A percentile compares a stretch with the other conserved stretches of the same genome.
Conservation (phyloP, 35 echinoderm and acorn worm genomes). For the Heliocidaris tuberculata region DNA sequence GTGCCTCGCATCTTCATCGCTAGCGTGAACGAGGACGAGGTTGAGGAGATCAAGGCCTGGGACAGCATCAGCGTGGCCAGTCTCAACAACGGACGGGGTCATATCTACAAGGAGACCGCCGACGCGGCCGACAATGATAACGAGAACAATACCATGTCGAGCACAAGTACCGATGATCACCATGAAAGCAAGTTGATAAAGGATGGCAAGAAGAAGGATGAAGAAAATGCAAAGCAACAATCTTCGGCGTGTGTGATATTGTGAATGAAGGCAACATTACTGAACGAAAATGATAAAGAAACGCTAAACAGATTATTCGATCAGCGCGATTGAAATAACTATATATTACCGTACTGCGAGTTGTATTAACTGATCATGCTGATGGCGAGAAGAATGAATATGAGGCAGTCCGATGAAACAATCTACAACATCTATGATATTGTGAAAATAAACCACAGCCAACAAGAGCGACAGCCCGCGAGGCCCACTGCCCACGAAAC, state of each 20-base stretch:
- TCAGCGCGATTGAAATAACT: background rate
- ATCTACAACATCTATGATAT: too few species aligned
- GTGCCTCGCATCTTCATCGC: slow-evolving; percentile 38
- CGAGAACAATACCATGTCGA: background rate
- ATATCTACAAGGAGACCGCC: background rate
- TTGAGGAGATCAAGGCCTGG: slow-evolving; percentile 37
- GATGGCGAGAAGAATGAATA: too few species aligned
- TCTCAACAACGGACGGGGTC: background rate
- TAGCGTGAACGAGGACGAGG: slow-evolving; percentile 36
- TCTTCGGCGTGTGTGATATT: slow-evolving; percentile 23
- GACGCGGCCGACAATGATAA: background rate
- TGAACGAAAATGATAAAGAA: too few species aligned
- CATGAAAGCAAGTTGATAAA: background rate
- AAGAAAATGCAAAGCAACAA: background rate
- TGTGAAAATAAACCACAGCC: too few species aligned
- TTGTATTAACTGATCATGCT: too few species aligned
- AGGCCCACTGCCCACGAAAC: too few species aligned
- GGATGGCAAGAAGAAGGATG: background rate
- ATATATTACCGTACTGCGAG: too few species aligned
- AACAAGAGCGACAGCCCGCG: too few species aligned
- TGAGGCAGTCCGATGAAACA: too few species aligned
- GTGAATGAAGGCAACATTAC: background rate
- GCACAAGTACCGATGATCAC: background rate
- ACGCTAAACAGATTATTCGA: too few species aligned
- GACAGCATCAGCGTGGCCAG: background rate